Evolutionary conservation across 2,888 invertebrate species (phyloP).

Genomic region (Mesorhabditis sp.): DNA sequence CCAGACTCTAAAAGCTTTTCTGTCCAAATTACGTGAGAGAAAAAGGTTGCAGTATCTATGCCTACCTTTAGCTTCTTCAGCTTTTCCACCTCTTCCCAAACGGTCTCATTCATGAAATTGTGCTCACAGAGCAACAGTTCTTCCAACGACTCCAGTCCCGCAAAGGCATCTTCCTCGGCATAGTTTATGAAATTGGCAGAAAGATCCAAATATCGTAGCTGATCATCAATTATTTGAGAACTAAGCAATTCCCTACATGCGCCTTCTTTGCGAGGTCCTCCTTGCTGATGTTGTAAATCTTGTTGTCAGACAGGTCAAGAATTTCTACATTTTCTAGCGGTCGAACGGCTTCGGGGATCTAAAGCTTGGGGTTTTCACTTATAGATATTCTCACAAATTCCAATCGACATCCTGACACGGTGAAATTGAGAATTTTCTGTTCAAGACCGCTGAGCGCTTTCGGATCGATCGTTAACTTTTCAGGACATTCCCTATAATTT

Average conservation of each 20-base stretch:
- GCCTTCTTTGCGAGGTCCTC: conserved; percentile 27
- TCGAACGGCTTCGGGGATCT: conserved; percentile 25
- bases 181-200: conserved; percentile 81
- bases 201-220: conserved; percentile 76
- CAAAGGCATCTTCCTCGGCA: conserved; percentile 80
- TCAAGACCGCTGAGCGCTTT: conserved; percentile 31
- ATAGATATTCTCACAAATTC: neutral
- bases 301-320: conserved; percentile 27
- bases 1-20: conserved; percentile 26
- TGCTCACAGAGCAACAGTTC: conserved; percentile 73
- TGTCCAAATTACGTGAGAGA: neutral
- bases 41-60: conserved; percentile 6
- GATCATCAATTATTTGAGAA: conserved; percentile 19
- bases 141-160: conserved; percentile 72
- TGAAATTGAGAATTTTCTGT: conserved; percentile 30
- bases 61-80: conserved; percentile 70
- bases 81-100: conserved; percentile 79
- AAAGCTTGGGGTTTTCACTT: conserved; percentile 10
- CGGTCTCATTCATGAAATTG: conserved; percentile 76
- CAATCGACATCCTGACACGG: conserved; percentile 47
- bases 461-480: conserved; percentile 20
- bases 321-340: conserved; percentile 21
- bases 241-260: conserved; percentile 14
- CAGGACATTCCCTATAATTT: conserved; percentile 25
- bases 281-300: conserved; percentile 22